Conservation (phyloP, 2,797 vertebrate species). For the Enteromius afrohamiltoni region DNA sequence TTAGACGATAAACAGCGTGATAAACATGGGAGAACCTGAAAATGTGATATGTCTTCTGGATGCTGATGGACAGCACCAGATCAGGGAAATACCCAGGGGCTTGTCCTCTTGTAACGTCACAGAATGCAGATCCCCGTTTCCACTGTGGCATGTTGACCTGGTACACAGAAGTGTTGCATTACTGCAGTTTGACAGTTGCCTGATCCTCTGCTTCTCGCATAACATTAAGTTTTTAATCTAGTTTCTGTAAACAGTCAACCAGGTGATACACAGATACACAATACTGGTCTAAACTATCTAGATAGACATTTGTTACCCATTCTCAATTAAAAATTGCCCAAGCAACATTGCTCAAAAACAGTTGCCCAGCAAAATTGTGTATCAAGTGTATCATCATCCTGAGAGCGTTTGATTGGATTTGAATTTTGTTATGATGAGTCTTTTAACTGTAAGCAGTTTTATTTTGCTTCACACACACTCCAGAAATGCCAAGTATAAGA, state of each 20-base stretch:
- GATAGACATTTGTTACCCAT: too few species aligned
- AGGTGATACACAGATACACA: too few species aligned
- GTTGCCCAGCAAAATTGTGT: too few species aligned
- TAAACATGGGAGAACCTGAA: slow-evolving; percentile 7
- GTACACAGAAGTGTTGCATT: slow-evolving; percentile 39
- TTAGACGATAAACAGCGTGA: background rate
- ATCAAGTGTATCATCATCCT: too few species aligned
- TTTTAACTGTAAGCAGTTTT: slow-evolving; percentile 39
- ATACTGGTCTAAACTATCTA: too few species aligned
- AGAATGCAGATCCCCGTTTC: slow-evolving; percentile 66
- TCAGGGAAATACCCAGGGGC: slow-evolving; percentile 64
- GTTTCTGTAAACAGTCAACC: too few species aligned
- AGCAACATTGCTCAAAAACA: too few species aligned
- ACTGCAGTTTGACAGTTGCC: slow-evolving; percentile 31
- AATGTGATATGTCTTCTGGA: slow-evolving; percentile 22
- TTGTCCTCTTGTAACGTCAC: slow-evolving; percentile 55
- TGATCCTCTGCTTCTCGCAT: background rate
- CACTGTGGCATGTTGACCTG: slow-evolving; percentile 51
- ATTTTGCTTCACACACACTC: slow-evolving; percentile 1
- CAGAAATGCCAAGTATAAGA: slow-evolving; percentile 6
- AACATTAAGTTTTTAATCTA: background rate
- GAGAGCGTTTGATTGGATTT: slow-evolving; percentile 20
- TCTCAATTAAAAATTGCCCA: too few species aligned
- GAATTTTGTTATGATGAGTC: slow-evolving; percentile 29
- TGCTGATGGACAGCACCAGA: slow-evolving; percentile 54